Base-by-base conservation (phyloP, 2,113 vertebrate genomes). In the Rissa tridactyla region DNA sequence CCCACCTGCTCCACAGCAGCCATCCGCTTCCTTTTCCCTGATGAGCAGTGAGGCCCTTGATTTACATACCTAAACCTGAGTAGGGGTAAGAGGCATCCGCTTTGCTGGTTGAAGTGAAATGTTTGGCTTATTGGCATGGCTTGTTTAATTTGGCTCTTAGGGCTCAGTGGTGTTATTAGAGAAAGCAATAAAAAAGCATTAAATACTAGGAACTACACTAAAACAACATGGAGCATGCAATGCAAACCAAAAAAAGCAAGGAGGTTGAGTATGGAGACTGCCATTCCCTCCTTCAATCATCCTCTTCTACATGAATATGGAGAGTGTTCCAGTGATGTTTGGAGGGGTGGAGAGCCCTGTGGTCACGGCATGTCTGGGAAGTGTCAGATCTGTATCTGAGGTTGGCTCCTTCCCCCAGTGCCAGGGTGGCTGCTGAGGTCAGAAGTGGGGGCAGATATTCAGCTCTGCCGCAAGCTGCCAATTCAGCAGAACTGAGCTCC, bases 131-230 rank as follows among this genome's bases (percentile, higher is more conserved):
- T 89, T 88, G 92, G 90, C 71, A 80, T 3, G 20, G 73, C 69
- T 95, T 95, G 94, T 97, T 97, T 96, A 42, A 95, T 94, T 96
- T 97, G 97, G 96, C 94, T 92, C 75, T 62, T 40, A 25, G 42
- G n/a, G 72, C 62, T 82, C 6, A 5, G 83, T 60, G 4, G 60
- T 97, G 94, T 95, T 96, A 92, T 95, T 94, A 93, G 52, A 97
- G 88, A 95, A 96, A 97, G 94, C 93, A 96, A 89, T 96, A 95
- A 97, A 96, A 97, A 76, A 0, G 0, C 81, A 94, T 78, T 84
- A 95, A 93, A 96, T 82, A 87, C 80, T 58, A 94, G 77, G 86
- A 95, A 68, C 78, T 94, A 73, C 91, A 94, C 93, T 96, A 90
- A 92, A 95, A 34, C 88, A 91, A 95, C 95, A 91, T 1, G 13